A percentile compares a stretch with the other conserved stretches of the same genome.
phyloP scores from a whole-genome alignment of 2,113 vertebrate genomes.

The Vulpes lagopus region DNA sequence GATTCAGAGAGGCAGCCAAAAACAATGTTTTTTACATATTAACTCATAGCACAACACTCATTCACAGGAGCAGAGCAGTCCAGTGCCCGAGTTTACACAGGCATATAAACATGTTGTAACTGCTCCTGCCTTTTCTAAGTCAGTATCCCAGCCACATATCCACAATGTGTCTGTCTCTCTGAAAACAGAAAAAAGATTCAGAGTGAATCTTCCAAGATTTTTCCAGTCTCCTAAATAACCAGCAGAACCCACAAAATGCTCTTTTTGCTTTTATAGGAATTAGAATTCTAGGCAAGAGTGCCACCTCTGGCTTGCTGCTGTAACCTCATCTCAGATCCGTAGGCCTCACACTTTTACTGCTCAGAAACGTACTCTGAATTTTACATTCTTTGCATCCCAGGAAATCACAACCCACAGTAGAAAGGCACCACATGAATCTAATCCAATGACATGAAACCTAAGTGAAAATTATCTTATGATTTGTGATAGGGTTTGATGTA shows the following conservation, averaged over 20 bases:
- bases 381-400: background rate
- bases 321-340: background rate
- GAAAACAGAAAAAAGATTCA: background rate
- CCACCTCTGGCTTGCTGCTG: background rate
- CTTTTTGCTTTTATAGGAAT: background rate
- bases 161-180: background rate
- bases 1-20: background rate
- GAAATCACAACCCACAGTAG: slow-evolving; percentile 1
- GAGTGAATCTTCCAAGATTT: background rate
- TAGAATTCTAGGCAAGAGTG: background rate
- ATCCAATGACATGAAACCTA: background rate
- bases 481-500: slow-evolving; percentile 24
- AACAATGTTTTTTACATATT: background rate
- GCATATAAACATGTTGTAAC: background rate
- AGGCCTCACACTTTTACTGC: background rate
- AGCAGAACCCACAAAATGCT: background rate
- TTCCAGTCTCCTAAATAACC: background rate
- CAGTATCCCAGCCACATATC: background rate
- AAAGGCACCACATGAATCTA: background rate
- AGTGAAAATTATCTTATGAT: slow-evolving; percentile 28
- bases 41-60: background rate
- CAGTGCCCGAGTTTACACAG: background rate
- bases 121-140: background rate
- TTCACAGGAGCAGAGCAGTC: background rate
- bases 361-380: slow-evolving; percentile 1